These are phyloP conservation scores for Gymnobelideus leadbeateri DNA, from an alignment of 2,113 vertebrate species.

Conservation along the genomic window DNA sequence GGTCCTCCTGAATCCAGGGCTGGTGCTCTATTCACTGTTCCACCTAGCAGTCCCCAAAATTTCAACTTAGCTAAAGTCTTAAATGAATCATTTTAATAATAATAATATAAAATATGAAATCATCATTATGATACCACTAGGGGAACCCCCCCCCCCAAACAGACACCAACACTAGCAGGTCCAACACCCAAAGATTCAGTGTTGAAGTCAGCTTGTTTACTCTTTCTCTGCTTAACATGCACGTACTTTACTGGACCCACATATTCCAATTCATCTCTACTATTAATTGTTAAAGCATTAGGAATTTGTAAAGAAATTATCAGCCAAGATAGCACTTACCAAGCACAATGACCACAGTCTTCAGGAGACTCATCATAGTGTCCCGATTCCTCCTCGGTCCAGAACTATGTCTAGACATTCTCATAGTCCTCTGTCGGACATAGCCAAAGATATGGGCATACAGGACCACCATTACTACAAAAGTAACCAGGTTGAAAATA, in stretches of 20 bases:
- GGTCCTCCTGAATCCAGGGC: too few species aligned
- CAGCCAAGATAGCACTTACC: conserved; percentile 87
- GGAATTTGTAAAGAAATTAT: neutral
- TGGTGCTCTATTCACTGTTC: too few species aligned
- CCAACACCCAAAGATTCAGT: neutral
- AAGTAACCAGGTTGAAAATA: conserved; percentile 98
- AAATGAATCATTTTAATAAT: neutral
- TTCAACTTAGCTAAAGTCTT: neutral
- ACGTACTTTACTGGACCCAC: neutral
- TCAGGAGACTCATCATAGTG: conserved; percentile 99
- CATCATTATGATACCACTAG: conserved; percentile 5
- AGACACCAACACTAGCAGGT: neutral
- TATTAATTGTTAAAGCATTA: neutral
- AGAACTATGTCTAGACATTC: conserved; percentile 98
- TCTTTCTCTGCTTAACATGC: neutral
- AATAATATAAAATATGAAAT: neutral
- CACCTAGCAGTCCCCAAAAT: neutral
- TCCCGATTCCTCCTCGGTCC: conserved; percentile 96
- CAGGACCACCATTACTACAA: conserved; percentile 98
- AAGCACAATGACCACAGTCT: conserved; percentile 97
- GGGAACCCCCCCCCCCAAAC: neutral
- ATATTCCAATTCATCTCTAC: neutral
- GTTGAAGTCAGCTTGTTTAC: neutral
- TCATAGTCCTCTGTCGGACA: conserved; percentile 98
- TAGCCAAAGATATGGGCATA: conserved; percentile 99